Evolutionary conservation across 2,113 vertebrate genomes (phyloP).

Genomic region (Bubo blakistoni): DNA sequence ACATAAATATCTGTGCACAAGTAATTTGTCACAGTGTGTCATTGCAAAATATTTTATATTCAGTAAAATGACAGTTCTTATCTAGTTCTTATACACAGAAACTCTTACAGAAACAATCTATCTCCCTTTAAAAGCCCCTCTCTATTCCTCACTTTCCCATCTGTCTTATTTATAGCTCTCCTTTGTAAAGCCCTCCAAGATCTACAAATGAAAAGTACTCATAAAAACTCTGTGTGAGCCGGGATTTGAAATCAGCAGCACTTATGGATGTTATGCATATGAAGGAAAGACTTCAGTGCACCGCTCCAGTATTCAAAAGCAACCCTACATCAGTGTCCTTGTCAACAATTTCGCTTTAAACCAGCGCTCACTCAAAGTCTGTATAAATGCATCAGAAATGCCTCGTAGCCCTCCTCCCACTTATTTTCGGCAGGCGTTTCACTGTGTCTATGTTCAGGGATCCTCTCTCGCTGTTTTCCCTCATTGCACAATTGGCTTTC

Average conservation of each 20-base stretch:
- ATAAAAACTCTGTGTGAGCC: not conserved
- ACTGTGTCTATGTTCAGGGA: not conserved
- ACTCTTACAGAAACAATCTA: not conserved
- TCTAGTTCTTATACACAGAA: not conserved
- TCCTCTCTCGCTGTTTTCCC: not conserved
- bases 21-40: not conserved
- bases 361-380: fast-evolving
- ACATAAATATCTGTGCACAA: not conserved
- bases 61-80: not conserved
- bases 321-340: not conserved
- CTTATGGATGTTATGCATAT: not conserved
- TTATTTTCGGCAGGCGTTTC: not conserved
- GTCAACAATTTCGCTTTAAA: not conserved
- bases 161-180: conserved; percentile 41
- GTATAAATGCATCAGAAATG: not conserved
- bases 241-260: not conserved
- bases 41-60: conserved; percentile 24
- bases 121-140: not conserved
- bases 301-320: not conserved
- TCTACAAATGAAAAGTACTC: not conserved
- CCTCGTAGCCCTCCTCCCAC: not conserved
- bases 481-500: conserved; percentile 26
- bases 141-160: not conserved
- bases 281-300: not conserved
- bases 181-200: not conserved